Percentiles rank a stretch among this genome's conserved stretches.
Evolutionary conservation across 2,797 vertebrate species (phyloP).

Genomic region (Apogon hyalosoma): DNA sequence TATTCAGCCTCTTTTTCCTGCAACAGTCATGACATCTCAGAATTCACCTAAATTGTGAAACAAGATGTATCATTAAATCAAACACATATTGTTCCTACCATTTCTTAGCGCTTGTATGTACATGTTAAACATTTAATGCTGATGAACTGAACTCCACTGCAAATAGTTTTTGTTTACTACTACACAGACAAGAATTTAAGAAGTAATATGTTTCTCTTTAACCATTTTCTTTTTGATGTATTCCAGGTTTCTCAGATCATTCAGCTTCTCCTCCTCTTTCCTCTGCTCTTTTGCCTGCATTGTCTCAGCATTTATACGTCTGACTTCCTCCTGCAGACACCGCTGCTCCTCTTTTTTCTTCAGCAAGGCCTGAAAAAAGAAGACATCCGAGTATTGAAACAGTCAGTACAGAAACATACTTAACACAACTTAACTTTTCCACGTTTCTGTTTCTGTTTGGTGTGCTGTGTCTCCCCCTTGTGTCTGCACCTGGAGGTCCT

Average conservation of each 20-base stretch:
- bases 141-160: not conserved
- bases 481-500: slow-evolving; percentile 86
- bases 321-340: slow-evolving; percentile 85
- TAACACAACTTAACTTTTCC: not conserved
- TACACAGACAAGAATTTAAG: no score
- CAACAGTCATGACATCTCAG: slow-evolving; percentile 4
- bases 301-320: slow-evolving; percentile 83
- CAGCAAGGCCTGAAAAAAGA: slow-evolving; percentile 82
- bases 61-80: not conserved
- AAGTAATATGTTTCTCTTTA: not conserved
- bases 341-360: slow-evolving; percentile 79
- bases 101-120: no score
- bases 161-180: not conserved
- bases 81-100: not conserved
- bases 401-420: not conserved
- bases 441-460: not conserved
- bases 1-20: slow-evolving; percentile 88
- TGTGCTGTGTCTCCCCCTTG: not conserved
- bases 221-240: slow-evolving; percentile 89
- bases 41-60: not conserved
- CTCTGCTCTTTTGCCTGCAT: slow-evolving; percentile 78
- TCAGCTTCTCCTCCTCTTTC: slow-evolving; percentile 85
- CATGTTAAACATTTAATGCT: not conserved
- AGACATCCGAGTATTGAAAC: not conserved
- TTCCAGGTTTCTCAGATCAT: slow-evolving; percentile 83